These are phyloP conservation scores for Zaprionus camerounensis DNA, from an alignment of 1,140 invertebrate genomes.

Conservation along the genomic window DNA sequence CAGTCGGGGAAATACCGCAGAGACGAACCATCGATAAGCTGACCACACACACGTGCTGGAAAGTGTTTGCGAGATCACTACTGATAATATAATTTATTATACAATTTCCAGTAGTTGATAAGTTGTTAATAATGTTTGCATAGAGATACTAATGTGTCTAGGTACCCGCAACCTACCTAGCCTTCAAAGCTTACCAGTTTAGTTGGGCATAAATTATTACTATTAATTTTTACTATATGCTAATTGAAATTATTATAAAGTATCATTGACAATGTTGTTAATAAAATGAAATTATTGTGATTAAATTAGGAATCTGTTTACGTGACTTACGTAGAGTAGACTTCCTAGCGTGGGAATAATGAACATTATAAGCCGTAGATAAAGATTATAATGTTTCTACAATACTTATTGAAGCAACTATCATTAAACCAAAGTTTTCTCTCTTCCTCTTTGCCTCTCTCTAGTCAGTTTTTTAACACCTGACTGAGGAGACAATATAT, in stretches of 20 bases:
- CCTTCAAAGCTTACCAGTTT: not conserved
- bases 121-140: not conserved
- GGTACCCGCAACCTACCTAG: not conserved
- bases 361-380: no score
- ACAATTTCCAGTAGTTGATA: not conserved
- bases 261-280: not conserved
- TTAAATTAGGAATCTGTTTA: not conserved
- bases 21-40: conserved; percentile 9
- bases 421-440: not conserved
- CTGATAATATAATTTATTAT: not conserved
- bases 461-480: not conserved
- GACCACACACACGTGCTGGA: not conserved
- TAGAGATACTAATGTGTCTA: not conserved
- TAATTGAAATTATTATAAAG: not conserved
- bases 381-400: not conserved
- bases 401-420: not conserved
- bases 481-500: not conserved
- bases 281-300: not conserved
- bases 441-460: not conserved
- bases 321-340: not conserved
- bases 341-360: no score
- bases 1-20: conserved; percentile 16
- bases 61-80: not conserved
- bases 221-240: not conserved
- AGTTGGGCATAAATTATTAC: not conserved